phyloP scores from a whole-genome alignment of 2,888 invertebrate species.

The Leptura quadrifasciata region DNA sequence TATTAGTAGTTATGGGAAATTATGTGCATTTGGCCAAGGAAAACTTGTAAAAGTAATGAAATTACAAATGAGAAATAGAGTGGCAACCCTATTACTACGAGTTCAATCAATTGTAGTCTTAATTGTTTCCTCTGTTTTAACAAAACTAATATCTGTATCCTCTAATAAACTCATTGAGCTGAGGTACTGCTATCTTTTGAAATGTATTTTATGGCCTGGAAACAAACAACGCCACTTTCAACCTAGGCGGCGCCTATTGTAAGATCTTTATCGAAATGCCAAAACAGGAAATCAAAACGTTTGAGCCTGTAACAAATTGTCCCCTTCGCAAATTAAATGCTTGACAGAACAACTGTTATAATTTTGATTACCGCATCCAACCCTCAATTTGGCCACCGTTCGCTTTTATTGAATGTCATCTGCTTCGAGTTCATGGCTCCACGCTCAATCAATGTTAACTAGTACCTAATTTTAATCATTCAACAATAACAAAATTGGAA shows the following conservation, averaged over 20 bases:
- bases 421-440: neutral
- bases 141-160: neutral
- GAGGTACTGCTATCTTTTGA: neutral
- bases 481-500: too few species aligned
- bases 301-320: constrained; percentile 50
- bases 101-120: neutral
- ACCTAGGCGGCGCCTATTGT: constrained; percentile 15
- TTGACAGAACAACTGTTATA: constrained; percentile 51
- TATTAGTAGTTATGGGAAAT: too few species aligned
- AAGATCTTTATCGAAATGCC: constrained; percentile 28
- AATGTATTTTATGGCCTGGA: constrained; percentile 11
- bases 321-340: constrained; percentile 55
- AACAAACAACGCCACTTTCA: constrained; percentile 15
- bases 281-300: constrained; percentile 27
- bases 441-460: neutral
- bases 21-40: too few species aligned
- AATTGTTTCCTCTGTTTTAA: neutral
- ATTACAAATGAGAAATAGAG: too few species aligned
- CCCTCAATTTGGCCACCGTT: constrained; percentile 5
- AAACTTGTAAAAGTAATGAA: too few species aligned
- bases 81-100: too few species aligned
- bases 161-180: neutral
- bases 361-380: constrained; percentile 35
- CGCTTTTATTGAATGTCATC: constrained; percentile 24
- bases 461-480: neutral